Evolutionary conservation across 2,888 invertebrate genomes (phyloP).

Genomic region (Eupithecia subfuscata): DNA sequence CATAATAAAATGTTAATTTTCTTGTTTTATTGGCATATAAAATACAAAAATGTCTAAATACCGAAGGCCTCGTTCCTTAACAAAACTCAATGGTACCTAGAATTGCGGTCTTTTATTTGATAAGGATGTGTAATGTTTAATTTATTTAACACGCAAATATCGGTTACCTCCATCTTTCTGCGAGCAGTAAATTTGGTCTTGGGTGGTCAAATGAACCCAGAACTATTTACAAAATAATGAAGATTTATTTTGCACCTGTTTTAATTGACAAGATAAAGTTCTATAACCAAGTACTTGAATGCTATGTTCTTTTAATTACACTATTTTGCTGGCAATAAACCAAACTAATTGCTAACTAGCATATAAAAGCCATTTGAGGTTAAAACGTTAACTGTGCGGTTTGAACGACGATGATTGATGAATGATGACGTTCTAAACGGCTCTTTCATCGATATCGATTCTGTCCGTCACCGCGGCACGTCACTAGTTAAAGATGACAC

Average conservation of each 20-base stretch:
- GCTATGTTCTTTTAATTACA: constrained; percentile 13
- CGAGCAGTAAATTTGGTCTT: constrained; percentile 2
- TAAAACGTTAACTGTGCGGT: constrained; percentile 14
- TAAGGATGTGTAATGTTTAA: background rate
- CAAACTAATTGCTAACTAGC: constrained; percentile 14
- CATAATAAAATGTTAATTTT: background rate
- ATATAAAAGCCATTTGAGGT: constrained; percentile 16
- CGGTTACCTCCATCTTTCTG: background rate
- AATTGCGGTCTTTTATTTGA: constrained; percentile 5
- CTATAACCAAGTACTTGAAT: constrained; percentile 3
- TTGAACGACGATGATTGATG: constrained; percentile 11
- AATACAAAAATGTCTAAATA: background rate
- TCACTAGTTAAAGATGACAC: constrained; percentile 58
- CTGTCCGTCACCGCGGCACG: constrained; percentile 37
- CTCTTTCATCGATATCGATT: constrained; percentile 28
- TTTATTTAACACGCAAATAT: constrained; percentile 6
- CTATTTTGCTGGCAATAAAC: constrained; percentile 5
- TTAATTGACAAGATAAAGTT: constrained; percentile 10
- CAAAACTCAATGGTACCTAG: background rate
- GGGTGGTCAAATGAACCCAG: background rate
- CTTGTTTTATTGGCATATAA: constrained; percentile 7
- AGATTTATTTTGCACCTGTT: constrained; percentile 10
- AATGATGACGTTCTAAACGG: constrained; percentile 14
- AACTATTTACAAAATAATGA: constrained; percentile 4
- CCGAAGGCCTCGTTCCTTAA: background rate